These are phyloP conservation scores for Pyralis farinalis DNA, from an alignment of 2,888 invertebrate genomes.

Conservation along the genomic window DNA sequence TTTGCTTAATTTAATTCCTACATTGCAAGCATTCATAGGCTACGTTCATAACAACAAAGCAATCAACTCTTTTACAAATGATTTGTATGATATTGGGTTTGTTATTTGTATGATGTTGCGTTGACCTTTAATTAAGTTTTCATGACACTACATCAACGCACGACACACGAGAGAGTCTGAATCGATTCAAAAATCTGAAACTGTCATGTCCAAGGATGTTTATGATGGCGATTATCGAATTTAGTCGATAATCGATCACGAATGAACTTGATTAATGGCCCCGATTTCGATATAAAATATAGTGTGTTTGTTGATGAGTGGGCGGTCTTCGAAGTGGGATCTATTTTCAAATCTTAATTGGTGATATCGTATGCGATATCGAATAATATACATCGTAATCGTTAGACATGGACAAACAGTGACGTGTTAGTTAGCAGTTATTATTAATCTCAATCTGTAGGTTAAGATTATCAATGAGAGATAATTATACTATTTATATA, in stretches of 20 bases:
- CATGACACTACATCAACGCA: neutral
- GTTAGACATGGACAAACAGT: no score
- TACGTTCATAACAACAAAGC: no score
- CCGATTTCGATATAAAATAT: conserved; percentile 23
- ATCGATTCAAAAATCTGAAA: conserved; percentile 6
- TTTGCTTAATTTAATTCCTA: no score
- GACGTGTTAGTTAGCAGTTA: no score
- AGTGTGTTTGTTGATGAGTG: conserved; percentile 21
- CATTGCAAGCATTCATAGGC: no score
- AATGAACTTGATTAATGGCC: conserved; percentile 19
- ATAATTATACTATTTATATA: no score
- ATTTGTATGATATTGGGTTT: no score
- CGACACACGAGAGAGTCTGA: neutral
- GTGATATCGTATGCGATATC: conserved; percentile 1
- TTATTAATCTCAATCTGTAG: no score
- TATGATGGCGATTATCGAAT: conserved; percentile 16
- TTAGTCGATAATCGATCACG: conserved; percentile 20
- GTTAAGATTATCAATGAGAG: no score
- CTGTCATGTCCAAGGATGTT: conserved; percentile 14
- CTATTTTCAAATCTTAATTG: neutral
- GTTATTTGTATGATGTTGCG: no score
- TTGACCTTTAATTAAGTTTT: neutral
- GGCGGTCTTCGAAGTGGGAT: conserved; percentile 11
- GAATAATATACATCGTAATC: no score
- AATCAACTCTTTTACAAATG: no score